These are phyloP conservation scores for Folsomia candida DNA, from an alignment of 2,888 invertebrate species.

Conservation along the genomic window DNA sequence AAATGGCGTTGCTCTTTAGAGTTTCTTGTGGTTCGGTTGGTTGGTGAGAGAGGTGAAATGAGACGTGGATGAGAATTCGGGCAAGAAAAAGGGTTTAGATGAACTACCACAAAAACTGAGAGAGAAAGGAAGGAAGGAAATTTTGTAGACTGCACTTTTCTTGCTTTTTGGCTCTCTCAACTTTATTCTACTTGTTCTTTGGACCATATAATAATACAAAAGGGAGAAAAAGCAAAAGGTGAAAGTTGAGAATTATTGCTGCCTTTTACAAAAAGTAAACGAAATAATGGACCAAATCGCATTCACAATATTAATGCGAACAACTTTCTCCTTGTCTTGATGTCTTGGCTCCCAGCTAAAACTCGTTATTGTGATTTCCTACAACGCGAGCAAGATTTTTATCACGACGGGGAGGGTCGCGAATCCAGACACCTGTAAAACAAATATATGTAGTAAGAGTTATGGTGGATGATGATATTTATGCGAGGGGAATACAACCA, in stretches of 20 bases:
- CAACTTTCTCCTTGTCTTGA: neutral
- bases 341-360: neutral
- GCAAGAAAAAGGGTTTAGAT: no score
- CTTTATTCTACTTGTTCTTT: neutral
- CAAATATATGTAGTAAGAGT: no score
- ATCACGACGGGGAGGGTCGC: neutral
- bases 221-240: neutral
- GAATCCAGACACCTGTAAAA: neutral
- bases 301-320: neutral
- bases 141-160: no score
- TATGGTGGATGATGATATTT: no score
- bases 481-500: no score
- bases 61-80: neutral
- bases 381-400: neutral
- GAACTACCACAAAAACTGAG: no score
- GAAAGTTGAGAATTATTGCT: neutral
- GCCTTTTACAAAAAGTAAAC: neutral
- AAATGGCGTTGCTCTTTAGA: neutral
- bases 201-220: neutral
- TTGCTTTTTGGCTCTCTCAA: neutral
- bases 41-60: neutral
- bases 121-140: no score
- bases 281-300: neutral
- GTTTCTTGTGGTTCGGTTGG: no score
- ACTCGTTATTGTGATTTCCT: neutral